Evolutionary conservation across 2,888 invertebrate species (phyloP).

Genomic region (Drosophila greeni): DNA sequence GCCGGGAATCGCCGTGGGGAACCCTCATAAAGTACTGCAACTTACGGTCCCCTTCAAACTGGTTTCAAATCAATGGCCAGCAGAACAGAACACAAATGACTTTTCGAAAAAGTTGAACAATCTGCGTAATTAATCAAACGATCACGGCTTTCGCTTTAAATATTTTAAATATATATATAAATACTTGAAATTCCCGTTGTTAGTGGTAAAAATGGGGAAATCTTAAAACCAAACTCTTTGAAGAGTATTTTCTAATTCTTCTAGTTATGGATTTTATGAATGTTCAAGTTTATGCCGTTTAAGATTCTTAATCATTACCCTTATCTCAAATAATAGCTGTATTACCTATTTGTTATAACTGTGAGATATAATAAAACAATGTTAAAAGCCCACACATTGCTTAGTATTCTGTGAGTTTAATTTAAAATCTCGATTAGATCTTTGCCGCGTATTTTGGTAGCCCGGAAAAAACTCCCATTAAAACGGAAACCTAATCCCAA

Average conservation of each 20-base stretch:
- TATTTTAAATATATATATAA: conserved; percentile 15
- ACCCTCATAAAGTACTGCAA: conserved; percentile 41
- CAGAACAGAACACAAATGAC: conserved; percentile 8
- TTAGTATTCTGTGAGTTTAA: conserved; percentile 2
- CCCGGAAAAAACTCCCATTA: conserved; percentile 15
- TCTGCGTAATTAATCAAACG: conserved; percentile 28
- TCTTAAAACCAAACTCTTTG: not conserved
- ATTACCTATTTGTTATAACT: not conserved
- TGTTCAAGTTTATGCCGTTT: too few species aligned
- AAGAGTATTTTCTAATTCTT: not conserved
- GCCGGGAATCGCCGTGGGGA: conserved; percentile 17
- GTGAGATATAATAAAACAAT: not conserved
- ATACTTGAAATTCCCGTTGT: conserved; percentile 12
- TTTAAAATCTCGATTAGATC: conserved; percentile 13
- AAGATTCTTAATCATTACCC: not conserved
- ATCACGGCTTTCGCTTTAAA: conserved; percentile 9
- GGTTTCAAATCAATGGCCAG: conserved; percentile 24
- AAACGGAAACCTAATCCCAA: conserved; percentile 10
- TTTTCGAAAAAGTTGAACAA: conserved; percentile 16
- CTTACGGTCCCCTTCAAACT: conserved; percentile 39
- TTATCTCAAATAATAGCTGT: too few species aligned
- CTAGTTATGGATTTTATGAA: too few species aligned
- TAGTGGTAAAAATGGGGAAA: too few species aligned
- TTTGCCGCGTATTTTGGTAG: conserved; percentile 27
- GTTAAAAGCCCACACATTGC: not conserved